Conservation (phyloP, 1,140 invertebrate genomes). For the Harpegnathos saltator region DNA sequence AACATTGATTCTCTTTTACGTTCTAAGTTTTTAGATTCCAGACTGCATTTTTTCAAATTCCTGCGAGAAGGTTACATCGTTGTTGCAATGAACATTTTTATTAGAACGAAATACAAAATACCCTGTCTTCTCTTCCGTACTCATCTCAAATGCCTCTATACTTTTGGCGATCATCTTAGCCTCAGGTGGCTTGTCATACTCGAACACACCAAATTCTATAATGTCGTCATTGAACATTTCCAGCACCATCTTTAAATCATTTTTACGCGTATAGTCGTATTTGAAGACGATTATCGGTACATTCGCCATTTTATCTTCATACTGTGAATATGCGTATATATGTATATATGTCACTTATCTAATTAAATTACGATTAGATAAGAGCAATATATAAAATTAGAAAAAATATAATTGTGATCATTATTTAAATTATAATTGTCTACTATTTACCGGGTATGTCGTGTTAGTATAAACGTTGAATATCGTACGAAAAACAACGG, state of each 20-base stretch:
- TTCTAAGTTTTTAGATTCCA: background rate
- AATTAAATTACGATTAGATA: constrained; percentile 31
- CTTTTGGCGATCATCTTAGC: constrained; percentile 79
- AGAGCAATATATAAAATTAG: constrained; percentile 1
- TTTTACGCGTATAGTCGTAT: constrained; percentile 82
- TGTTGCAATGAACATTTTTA: background rate
- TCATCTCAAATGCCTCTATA: constrained; percentile 81
- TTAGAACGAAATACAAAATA: constrained; percentile 53
- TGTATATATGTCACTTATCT: constrained; percentile 21
- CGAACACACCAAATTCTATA: constrained; percentile 83
- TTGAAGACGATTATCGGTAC: constrained; percentile 83
- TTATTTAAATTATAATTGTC: constrained; percentile 13
- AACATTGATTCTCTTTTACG: constrained; percentile 12
- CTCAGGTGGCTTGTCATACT: constrained; percentile 82
- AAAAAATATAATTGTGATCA: background rate
- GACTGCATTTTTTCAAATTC: background rate
- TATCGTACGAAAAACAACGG: constrained; percentile 77
- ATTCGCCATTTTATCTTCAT: constrained; percentile 80
- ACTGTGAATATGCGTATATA: constrained; percentile 73
- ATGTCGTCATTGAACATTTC: constrained; percentile 81
- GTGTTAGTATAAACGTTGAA: constrained; percentile 80
- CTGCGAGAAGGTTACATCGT: background rate
- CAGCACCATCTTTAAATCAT: constrained; percentile 81
- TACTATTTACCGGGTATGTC: constrained; percentile 78
- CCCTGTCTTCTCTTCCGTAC: constrained; percentile 79